phyloP scores from a whole-genome alignment of 2,113 vertebrate genomes.

The Sturnus vulgaris region DNA sequence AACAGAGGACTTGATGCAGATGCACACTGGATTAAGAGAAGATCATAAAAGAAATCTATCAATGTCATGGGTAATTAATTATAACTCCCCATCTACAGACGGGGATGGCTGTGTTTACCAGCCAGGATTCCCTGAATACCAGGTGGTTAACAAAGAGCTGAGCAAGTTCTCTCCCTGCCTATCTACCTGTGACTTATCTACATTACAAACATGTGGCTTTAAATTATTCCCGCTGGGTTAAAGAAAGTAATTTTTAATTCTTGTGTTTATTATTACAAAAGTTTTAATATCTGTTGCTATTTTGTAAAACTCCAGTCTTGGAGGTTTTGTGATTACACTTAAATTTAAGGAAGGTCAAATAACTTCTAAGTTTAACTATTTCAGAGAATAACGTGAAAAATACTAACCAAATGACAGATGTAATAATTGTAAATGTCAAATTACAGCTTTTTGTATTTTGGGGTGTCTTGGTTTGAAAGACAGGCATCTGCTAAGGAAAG shows the following conservation, averaged over 20 bases:
- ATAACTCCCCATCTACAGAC: slow-evolving; percentile 61
- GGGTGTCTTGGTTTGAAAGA: not conserved
- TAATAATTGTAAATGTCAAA: not conserved
- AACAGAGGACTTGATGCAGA: slow-evolving; percentile 28
- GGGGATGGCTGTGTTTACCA: slow-evolving; percentile 58
- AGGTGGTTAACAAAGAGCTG: slow-evolving; percentile 53
- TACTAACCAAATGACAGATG: not conserved
- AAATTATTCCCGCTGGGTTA: not conserved
- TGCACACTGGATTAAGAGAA: slow-evolving; percentile 60
- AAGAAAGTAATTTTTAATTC: not conserved
- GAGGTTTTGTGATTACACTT: not conserved
- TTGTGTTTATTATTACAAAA: not conserved
- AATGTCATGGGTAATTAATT: slow-evolving; percentile 74
- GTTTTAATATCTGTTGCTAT: not conserved
- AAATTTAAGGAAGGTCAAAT: not conserved
- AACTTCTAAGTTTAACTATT: not conserved
- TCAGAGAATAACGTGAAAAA: not conserved
- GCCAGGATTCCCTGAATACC: slow-evolving; percentile 44
- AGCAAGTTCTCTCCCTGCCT: slow-evolving; percentile 53
- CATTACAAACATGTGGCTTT: not conserved
- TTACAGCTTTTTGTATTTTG: not conserved
- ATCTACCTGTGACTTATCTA: not conserved
- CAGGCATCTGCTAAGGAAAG: not conserved
- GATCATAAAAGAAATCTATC: slow-evolving; percentile 69
- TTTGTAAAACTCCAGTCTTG: not conserved